phyloP scores from a whole-genome alignment of 30 jellyfish, hydroid and myxozoan species.

The Hydractinia echinata region DNA sequence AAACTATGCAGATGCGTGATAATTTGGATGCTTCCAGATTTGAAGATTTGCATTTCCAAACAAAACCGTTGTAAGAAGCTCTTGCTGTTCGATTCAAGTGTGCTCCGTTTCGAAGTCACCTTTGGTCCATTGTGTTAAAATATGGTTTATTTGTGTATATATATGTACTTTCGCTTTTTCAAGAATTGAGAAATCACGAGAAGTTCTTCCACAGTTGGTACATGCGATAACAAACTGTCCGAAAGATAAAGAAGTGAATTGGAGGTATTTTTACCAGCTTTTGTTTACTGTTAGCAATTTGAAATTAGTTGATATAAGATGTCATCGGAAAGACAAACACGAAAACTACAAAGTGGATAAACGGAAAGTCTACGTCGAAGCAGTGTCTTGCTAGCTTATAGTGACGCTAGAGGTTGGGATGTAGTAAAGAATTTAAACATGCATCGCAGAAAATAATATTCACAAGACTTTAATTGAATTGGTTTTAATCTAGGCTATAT shows the following conservation, averaged over 20 bases:
- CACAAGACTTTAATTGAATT: too few species aligned
- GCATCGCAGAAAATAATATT: too few species aligned
- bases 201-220: conserved; percentile 59
- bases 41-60: too few species aligned
- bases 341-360: conserved; percentile 37
- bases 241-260: conserved; percentile 43
- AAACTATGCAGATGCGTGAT: too few species aligned
- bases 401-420: neutral
- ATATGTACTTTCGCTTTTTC: neutral
- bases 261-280: conserved; percentile 57
- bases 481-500: too few species aligned
- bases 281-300: conserved; percentile 66
- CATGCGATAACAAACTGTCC: conserved; percentile 65
- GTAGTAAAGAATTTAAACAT: too few species aligned
- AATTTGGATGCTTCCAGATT: too few species aligned
- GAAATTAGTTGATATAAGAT: conserved; percentile 78
- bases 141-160: neutral
- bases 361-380: conserved; percentile 23
- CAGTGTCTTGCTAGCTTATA: neutral
- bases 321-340: conserved; percentile 69
- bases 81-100: too few species aligned
- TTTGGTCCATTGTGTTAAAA: too few species aligned
- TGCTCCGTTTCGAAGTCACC: too few species aligned
- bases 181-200: conserved; percentile 87
- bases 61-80: too few species aligned